These are phyloP conservation scores for Heteronetta atricapilla DNA, from an alignment of 2,113 vertebrate species.

Conservation along the genomic window DNA sequence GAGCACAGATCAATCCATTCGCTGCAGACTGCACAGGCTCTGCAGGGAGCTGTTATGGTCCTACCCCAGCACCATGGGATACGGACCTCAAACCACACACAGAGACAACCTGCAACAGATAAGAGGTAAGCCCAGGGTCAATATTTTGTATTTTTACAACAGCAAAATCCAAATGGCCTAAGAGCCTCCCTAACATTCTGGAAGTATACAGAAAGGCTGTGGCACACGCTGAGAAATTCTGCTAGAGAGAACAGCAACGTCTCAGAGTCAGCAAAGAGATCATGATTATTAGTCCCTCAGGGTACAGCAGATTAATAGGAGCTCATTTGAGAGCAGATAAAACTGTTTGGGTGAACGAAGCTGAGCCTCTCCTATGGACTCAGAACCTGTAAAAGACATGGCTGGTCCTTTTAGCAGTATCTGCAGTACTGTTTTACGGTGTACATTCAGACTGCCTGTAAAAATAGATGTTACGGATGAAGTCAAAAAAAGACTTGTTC, in stretches of 20 bases:
- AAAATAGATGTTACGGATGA: conserved; percentile 53
- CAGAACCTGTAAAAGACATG: background rate
- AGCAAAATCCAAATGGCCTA: background rate
- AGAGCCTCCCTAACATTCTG: background rate
- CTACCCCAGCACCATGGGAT: accelerated
- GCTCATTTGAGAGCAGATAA: conserved; percentile 14
- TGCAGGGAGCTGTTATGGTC: background rate
- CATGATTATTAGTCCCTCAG: background rate
- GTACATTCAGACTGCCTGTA: background rate
- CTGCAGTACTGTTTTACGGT: conserved; percentile 4
- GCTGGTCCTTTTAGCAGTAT: conserved; percentile 5
- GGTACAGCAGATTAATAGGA: background rate
- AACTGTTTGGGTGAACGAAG: conserved; percentile 25
- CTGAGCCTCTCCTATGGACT: background rate
- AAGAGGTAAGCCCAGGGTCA: background rate
- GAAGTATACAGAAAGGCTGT: background rate
- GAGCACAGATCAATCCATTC: background rate
- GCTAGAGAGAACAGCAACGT: background rate
- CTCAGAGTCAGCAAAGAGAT: conserved; percentile 3
- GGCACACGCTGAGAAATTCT: background rate
- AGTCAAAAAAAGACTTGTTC: conserved; percentile 50
- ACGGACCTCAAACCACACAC: background rate
- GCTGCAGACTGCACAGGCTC: background rate
- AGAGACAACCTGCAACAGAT: background rate
- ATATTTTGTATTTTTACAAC: background rate